A percentile compares a stretch with the other conserved stretches of the same genome.
phyloP scores from a whole-genome alignment of 2,797 vertebrate genomes.

The Tauraco hartlaubi region DNA sequence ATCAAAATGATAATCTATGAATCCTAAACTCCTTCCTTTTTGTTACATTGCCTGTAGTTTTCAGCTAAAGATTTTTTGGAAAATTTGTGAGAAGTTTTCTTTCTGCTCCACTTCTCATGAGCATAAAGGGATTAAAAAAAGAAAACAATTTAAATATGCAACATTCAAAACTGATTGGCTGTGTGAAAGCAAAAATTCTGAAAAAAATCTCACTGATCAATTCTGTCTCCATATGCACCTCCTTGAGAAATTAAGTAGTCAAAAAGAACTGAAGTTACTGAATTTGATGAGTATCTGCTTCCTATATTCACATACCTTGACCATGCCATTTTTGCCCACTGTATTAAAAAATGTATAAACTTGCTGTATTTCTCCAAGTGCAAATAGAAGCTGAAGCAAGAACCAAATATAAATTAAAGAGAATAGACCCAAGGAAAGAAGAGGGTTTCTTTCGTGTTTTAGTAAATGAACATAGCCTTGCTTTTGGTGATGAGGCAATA shows the following conservation, averaged over 20 bases:
- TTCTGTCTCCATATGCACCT: not conserved
- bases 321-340: not conserved
- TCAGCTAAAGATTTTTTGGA: not conserved
- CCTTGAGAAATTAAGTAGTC: not conserved
- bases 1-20: not conserved
- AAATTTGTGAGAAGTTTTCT: not conserved
- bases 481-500: not conserved
- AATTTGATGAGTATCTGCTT: not conserved
- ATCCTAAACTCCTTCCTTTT: not conserved
- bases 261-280: not conserved
- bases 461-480: not conserved
- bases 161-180: not conserved
- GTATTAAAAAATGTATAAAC: not conserved
- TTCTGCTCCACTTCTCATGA: not conserved
- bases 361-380: not conserved
- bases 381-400: not conserved
- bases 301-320: not conserved
- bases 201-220: not conserved
- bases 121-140: not conserved
- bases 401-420: not conserved
- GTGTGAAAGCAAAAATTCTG: not conserved
- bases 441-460: accelerated
- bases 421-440: not conserved
- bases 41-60: not conserved
- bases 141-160: not conserved